A percentile compares a stretch with the other conserved stretches of the same genome.
phyloP scores from a whole-genome alignment of 2,113 vertebrate species.

The Crotalus viridis region DNA sequence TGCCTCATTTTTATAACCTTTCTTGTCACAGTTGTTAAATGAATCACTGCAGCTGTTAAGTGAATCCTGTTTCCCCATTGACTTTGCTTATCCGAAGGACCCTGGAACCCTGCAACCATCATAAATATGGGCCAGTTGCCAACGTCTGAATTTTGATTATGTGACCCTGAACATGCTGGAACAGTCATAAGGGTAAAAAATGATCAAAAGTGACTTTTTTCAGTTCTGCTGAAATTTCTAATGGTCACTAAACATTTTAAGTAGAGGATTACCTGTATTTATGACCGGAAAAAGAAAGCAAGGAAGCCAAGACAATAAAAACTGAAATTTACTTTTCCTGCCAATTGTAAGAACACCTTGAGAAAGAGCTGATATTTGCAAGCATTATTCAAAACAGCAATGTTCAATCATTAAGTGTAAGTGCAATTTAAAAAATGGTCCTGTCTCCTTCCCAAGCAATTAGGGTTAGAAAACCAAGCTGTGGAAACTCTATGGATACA shows the following conservation, averaged over 20 bases:
- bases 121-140: background rate
- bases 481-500: background rate
- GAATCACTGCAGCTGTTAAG: too few relatives aligned
- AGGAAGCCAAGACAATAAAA: background rate
- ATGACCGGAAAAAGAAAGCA: background rate
- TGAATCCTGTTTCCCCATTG: background rate
- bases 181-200: background rate
- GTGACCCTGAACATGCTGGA: background rate
- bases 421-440: background rate
- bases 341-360: too few relatives aligned
- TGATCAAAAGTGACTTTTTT: background rate
- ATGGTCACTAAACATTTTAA: background rate
- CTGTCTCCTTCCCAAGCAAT: background rate
- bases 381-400: background rate
- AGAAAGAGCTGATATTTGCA: background rate
- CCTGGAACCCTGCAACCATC: background rate
- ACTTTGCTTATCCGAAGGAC: background rate
- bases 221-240: background rate
- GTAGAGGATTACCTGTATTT: background rate
- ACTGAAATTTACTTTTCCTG: background rate
- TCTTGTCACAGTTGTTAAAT: too few relatives aligned
- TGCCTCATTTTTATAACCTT: too few relatives aligned
- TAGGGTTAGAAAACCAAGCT: background rate
- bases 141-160: background rate
- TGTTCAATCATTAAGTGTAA: background rate